phyloP scores from a whole-genome alignment of 2,888 invertebrate species.

The Elysia crispata region DNA sequence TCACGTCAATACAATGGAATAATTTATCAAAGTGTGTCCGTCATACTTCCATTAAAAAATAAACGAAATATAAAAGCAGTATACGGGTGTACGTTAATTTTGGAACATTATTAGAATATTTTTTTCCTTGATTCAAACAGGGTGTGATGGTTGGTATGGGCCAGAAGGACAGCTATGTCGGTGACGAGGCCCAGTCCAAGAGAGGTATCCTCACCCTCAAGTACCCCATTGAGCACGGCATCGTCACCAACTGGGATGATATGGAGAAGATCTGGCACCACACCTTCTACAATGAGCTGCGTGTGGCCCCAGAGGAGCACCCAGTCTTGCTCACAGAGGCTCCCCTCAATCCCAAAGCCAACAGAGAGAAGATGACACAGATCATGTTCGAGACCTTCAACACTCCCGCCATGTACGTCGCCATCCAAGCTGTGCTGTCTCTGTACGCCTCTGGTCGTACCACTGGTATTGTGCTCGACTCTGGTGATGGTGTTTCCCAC shows the following conservation, averaged over 20 bases:
- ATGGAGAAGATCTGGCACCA: constrained; percentile 77
- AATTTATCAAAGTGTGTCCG: no score
- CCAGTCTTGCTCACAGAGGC: constrained; percentile 92
- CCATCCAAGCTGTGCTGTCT: constrained; percentile 95
- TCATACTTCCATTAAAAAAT: no score
- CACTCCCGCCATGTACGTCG: constrained; percentile 95
- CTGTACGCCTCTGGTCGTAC: constrained; percentile 97
- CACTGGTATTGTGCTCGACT: constrained; percentile 94
- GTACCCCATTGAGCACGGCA: constrained; percentile 75
- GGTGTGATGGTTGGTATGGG: constrained; percentile 70
- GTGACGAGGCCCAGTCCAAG: constrained; percentile 73
- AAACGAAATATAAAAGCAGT: no score
- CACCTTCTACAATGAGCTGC: constrained; percentile 75
- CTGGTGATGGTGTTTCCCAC: constrained; percentile 96
- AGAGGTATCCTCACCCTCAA: constrained; percentile 73
- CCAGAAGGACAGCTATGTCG: constrained; percentile 72
- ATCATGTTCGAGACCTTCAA: constrained; percentile 85
- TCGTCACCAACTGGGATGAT: constrained; percentile 76
- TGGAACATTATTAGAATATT: not conserved
- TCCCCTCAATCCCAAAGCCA: constrained; percentile 77
- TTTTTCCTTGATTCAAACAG: constrained; percentile 41
- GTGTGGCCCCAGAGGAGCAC: constrained; percentile 84
- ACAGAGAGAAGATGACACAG: constrained; percentile 85
- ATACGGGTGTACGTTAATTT: no score
- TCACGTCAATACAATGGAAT: no score